phyloP scores from a whole-genome alignment of 2,888 invertebrate genomes.

The Pollenia angustigena region DNA sequence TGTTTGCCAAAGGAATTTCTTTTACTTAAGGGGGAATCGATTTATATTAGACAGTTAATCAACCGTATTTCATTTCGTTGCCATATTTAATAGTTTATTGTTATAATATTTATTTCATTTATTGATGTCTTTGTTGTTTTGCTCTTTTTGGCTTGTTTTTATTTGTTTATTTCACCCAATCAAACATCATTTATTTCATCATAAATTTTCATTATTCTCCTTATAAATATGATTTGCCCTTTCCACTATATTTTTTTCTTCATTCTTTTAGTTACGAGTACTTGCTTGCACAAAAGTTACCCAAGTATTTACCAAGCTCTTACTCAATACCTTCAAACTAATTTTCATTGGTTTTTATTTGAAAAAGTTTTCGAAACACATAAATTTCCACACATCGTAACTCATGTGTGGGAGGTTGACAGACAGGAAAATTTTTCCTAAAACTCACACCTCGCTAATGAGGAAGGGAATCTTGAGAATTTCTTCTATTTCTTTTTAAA shows the following conservation, averaged over 20 bases:
- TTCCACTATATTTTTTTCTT: not conserved
- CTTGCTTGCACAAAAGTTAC: conserved; percentile 26
- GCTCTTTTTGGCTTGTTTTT: conserved; percentile 2
- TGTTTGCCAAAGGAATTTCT: conserved; percentile 26
- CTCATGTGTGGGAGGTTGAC: conserved; percentile 70
- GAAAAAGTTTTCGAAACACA: conserved; percentile 69
- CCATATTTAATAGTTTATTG: conserved; percentile 61
- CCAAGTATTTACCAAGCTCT: not conserved
- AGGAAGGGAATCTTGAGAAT: not conserved
- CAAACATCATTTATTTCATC: conserved; percentile 69
- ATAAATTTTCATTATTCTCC: conserved; percentile 69
- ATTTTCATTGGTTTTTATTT: conserved; percentile 73
- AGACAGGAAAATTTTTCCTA: conserved; percentile 25
- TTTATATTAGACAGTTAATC: conserved; percentile 54
- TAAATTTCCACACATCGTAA: conserved; percentile 75
- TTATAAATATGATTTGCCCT: conserved; percentile 18
- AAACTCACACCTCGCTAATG: conserved; percentile 26
- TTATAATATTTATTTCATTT: conserved; percentile 35
- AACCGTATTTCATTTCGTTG: conserved; percentile 34
- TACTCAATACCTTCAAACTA: conserved; percentile 57
- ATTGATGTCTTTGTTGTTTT: conserved; percentile 9
- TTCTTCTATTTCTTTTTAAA: conserved; percentile 6
- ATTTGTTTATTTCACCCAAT: conserved; percentile 50
- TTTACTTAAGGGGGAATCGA: not conserved
- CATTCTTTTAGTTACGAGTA: not conserved